These are phyloP conservation scores for Tethea ocularis DNA, from an alignment of 2,888 invertebrate species.

Conservation along the genomic window DNA sequence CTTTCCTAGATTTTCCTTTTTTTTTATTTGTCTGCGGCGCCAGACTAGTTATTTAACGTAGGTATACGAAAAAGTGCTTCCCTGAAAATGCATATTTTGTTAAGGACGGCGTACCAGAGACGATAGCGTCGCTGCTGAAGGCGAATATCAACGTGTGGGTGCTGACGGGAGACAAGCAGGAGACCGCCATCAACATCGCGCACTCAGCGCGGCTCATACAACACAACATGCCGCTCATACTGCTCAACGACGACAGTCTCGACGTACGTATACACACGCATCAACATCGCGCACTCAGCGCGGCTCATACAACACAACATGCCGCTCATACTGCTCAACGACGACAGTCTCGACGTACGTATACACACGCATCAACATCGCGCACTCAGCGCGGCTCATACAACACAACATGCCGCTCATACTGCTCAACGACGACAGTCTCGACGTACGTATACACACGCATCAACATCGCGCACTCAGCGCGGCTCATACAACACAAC, in stretches of 20 bases:
- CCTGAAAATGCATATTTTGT: not conserved
- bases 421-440: conserved; percentile 94
- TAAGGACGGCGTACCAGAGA: conserved; percentile 94
- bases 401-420: conserved; percentile 93
- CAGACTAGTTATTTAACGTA: no score
- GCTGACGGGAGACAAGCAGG: conserved; percentile 99
- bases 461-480: not conserved
- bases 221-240: conserved; percentile 92
- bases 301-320: conserved; percentile 92
- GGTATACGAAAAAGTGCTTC: no score
- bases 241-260: conserved; percentile 95
- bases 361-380: not conserved
- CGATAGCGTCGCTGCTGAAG: conserved; percentile 94
- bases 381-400: conserved; percentile 84
- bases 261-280: conserved; percentile 87
- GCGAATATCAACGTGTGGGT: conserved; percentile 99
- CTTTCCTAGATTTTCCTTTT: no score
- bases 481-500: conserved; percentile 89
- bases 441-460: conserved; percentile 89
- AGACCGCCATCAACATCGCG: conserved; percentile 99
- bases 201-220: conserved; percentile 95
- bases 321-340: conserved; percentile 95
- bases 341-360: conserved; percentile 95
- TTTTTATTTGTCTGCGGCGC: no score
- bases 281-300: conserved; percentile 8